These are phyloP conservation scores for Cyphotilapia sp. DNA, from an alignment of 2,113 vertebrate genomes.

Conservation along the genomic window DNA sequence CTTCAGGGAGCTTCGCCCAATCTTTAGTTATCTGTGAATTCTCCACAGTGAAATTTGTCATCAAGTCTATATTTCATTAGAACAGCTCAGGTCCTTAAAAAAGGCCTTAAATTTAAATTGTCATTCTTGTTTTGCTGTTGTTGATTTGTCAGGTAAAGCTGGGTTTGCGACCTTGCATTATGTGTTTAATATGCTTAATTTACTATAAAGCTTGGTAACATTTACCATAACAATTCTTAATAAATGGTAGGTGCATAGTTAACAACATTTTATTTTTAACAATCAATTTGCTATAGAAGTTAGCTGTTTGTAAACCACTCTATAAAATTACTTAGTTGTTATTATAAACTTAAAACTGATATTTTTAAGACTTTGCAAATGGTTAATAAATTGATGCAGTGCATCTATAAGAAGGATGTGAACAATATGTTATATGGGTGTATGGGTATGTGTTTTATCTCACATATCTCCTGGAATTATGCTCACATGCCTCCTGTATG, in stretches of 20 bases:
- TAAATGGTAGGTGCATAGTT: neutral
- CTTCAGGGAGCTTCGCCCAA: neutral
- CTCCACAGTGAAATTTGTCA: neutral
- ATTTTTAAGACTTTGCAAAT: neutral
- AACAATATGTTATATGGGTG: neutral
- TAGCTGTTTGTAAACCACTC: neutral
- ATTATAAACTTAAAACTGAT: neutral
- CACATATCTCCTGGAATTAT: neutral
- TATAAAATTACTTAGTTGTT: neutral
- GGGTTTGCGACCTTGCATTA: neutral
- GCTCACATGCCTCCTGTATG: neutral
- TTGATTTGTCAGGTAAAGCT: neutral
- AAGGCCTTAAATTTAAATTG: neutral
- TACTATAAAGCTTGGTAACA: neutral
- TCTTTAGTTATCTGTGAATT: neutral
- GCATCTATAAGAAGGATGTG: neutral
- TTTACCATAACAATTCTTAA: neutral
- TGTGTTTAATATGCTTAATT: neutral
- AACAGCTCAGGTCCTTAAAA: neutral
- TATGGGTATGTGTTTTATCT: neutral
- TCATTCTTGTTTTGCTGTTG: neutral
- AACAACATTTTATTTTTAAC: neutral
- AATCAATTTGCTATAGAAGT: neutral
- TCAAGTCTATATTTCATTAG: neutral
- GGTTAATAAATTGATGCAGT: neutral